Evolutionary conservation across 92 coral and sea anemone species (phyloP), one percentile per base, ranked within the genome.

Genomic region (Actinernus sp.): DNA sequence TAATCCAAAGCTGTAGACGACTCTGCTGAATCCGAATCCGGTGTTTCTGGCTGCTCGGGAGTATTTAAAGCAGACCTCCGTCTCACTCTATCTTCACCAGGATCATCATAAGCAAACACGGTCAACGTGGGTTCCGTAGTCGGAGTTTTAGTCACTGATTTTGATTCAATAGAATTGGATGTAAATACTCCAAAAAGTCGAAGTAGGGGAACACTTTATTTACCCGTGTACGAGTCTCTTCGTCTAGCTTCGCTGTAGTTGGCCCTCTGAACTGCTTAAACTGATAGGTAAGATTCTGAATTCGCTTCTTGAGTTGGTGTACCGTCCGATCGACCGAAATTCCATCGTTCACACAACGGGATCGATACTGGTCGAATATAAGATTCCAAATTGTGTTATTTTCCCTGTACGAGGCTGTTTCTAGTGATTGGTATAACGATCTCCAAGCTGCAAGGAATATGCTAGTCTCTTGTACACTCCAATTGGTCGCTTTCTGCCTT

Each of bases 121-220:
- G n/a, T n/a, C n/a, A n/a, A n/a, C n/a, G n/a, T n/a, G n/a, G n/a
- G n/a, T n/a, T n/a, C n/a, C n/a, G n/a, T n/a, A n/a, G n/a, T n/a
- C n/a, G n/a, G n/a, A n/a, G n/a, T n/a, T n/a, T n/a, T n/a, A n/a
- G n/a, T n/a, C n/a, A n/a, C n/a, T n/a, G n/a, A n/a, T n/a, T n/a
- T n/a, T n/a, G n/a, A n/a, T n/a, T n/a, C n/a, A n/a, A n/a, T n/a
- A n/a, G n/a, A n/a, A n/a, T n/a, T n/a, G n/a, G n/a, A n/a, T n/a
- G n/a, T n/a, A n/a, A n/a, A 45, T 7, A 8, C 6, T 45, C 22
- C 10, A 45, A 45, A 17, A 45, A 45, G 19, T 45, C 52, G 21
- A 45, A 45, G 21, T 45, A 45, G 10, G 52, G 52, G 22, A 45
- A 45, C 4, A 45, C 52, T 45, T 45, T 45, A 45, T 45, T 45